Evolutionary conservation across 2,113 vertebrate species (phyloP), one percentile per base, ranked within the genome.

Genomic region (Cyprinodon variegatus): DNA sequence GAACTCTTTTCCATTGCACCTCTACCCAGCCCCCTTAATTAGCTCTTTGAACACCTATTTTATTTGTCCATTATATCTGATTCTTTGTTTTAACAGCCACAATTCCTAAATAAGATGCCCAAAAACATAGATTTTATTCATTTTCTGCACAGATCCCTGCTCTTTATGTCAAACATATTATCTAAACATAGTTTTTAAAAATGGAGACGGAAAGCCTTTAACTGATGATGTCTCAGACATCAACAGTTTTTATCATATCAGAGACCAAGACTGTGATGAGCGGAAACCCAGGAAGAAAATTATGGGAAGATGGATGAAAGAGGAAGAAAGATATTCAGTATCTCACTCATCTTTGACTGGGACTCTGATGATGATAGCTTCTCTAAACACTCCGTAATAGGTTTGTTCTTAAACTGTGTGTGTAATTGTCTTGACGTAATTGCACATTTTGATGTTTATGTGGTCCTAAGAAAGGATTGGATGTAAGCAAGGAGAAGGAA

Each of bases 201-300:
- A 61, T 9, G 68, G 59, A 60, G 37, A 29, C 29, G 36, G 3
- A 12, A 50, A 60, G 59, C 8, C 60, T 45, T 5, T 83, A 65
- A 82, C 69, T 79, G 40, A 29, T 29, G 29, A 29, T 29, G 29
- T 29, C 43, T 62, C 57, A 74, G 65, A 81, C 46, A 45, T 82
- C 71, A 13, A 20, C 22, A 36, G 60, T 70, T 70, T 66, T 79
- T 73, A 83, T 74, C 78, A 45, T 63, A 78, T 77, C 20, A 71
- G 45, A 53, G 60, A 71, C 65, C 38, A 14, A 61, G 43, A 61
- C 60, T 46, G 12, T 60, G 57, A 84, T 69, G 53, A 76, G 41
- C 69, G 77, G 59, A 78, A 81, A 69, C 4, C 41, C 46, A 68
- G 43, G 2, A 38, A 67, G 43, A 68, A 60, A 73, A 76, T 61